Base-by-base conservation (phyloP, 2,888 invertebrate genomes). In the Orgyia antiqua region DNA sequence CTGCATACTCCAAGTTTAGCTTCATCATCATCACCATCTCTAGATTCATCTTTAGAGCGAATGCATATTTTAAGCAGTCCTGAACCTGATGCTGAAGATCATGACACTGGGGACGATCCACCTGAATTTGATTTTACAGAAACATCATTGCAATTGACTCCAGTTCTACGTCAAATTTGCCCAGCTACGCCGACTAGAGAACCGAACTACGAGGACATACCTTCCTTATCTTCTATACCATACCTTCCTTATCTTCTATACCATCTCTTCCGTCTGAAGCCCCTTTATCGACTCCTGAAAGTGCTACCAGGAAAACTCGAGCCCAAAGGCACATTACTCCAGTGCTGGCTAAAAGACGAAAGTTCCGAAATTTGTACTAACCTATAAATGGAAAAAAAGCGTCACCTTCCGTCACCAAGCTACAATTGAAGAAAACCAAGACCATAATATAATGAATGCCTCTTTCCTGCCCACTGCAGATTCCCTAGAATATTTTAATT, bases 151-250 rank as follows among this genome's bases (percentile, higher is more conserved):
- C 39, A 39, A 34, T 42, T 42, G 23, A 38, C 36, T 34, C 38
- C 42, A 39, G 33, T 42, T 39, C 23, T 42, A 30, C 32, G 26
- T 26, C 26, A 43, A 39, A 39, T 39, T 31, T 43, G 36, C 30
- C 42, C 42, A 26, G 29, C n/a, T 20, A 20, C 20, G 9, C 20
- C 20, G 9, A n/a, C 20, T 28, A 36, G 36, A 34, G 39, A 39
- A 36, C 42, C 36, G 18, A 39, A 39, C 27, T 39, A 42, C 27
- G 33, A 39, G 15, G 36, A 36, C 29, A 36, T 42, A 32, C 42
- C 42, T 34, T 38, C 33, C 12, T 30, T 37, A 39, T 39, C 36
- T 32, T n/a, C n/a, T n/a, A n/a, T n/a, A n/a, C n/a, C n/a, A n/a
- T n/a, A n/a, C n/a, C n/a, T n/a, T n/a, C n/a, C n/a, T n/a, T n/a